Percentiles rank a stretch among this genome's conserved stretches.
Conservation (phyloP, 2,888 invertebrate genomes). For the Aproaerema taeniolella region DNA sequence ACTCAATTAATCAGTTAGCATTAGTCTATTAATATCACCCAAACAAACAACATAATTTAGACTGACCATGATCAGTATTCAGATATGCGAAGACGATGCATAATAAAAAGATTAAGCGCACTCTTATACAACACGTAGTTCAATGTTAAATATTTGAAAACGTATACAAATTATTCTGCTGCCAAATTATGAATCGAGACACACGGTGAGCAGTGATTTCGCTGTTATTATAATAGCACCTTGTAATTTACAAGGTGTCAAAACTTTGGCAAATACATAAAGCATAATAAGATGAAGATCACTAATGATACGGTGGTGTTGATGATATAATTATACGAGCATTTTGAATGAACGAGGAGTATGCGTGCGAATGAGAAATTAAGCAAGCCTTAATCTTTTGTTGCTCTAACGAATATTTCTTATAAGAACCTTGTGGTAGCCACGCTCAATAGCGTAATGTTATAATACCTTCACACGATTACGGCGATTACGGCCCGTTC, state of each 20-base stretch:
- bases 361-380: conserved; percentile 70
- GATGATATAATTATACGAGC: conserved; percentile 48
- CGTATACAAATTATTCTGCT: conserved; percentile 2
- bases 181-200: background rate
- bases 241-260: conserved; percentile 6
- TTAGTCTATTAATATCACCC: conserved; percentile 26
- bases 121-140: conserved; percentile 30
- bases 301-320: conserved; percentile 34
- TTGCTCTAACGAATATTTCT: conserved; percentile 58
- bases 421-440: conserved; percentile 62
- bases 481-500: conserved; percentile 46
- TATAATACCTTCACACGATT: conserved; percentile 66
- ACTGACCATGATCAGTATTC: conserved; percentile 50
- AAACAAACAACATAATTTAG: conserved; percentile 39
- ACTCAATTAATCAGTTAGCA: conserved; percentile 28
- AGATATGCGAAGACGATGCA: conserved; percentile 46
- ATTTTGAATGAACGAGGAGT: conserved; percentile 49
- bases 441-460: conserved; percentile 52
- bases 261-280: background rate
- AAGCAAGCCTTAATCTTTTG: conserved; percentile 68
- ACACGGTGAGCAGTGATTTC: background rate
- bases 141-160: conserved; percentile 29
- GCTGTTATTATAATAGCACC: background rate
- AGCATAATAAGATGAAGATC: conserved; percentile 1
- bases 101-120: conserved; percentile 37